Percentiles rank a stretch among this genome's conserved stretches.
These are phyloP conservation scores for Tragelaphus strepsiceros DNA, from an alignment of 2,113 vertebrate genomes.

Conservation along the genomic window DNA sequence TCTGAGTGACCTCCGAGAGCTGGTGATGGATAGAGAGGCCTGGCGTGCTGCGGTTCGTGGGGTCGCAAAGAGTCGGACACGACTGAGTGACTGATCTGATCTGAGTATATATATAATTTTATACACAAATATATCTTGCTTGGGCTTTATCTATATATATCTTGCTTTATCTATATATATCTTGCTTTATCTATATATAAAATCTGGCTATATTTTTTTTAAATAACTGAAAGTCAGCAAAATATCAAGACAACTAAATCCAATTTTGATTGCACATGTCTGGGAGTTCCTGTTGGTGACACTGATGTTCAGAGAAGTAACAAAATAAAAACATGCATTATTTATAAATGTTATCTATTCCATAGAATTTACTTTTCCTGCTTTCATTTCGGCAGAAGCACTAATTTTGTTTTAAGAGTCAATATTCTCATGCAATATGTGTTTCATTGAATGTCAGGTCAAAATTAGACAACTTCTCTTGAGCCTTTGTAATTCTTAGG, in stretches of 20 bases:
- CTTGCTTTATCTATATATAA: not conserved
- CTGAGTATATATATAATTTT: not conserved
- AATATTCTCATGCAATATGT: constrained; percentile 9
- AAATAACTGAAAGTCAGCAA: not conserved
- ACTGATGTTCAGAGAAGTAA: not conserved
- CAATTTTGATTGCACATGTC: not conserved
- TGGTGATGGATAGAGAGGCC: too few species aligned
- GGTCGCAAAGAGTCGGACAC: too few species aligned
- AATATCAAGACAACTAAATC: constrained; percentile 10
- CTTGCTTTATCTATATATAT: not conserved
- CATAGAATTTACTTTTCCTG: not conserved
- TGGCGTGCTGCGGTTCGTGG: too few species aligned
- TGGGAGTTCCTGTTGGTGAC: not conserved
- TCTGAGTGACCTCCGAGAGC: too few species aligned
- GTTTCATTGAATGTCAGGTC: constrained; percentile 1
- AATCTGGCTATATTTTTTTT: not conserved
- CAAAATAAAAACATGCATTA: constrained; percentile 24
- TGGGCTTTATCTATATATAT: too few species aligned
- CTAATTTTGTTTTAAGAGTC: constrained; percentile 6
- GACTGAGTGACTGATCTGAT: too few species aligned
- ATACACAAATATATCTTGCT: not conserved
- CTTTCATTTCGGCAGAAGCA: not conserved
- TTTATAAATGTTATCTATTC: not conserved
- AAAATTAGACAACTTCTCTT: constrained; percentile 23
- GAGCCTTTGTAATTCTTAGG: not conserved